These are phyloP conservation scores for Drosophila lutescens DNA, from an alignment of 2,888 invertebrate genomes.

Conservation along the genomic window DNA sequence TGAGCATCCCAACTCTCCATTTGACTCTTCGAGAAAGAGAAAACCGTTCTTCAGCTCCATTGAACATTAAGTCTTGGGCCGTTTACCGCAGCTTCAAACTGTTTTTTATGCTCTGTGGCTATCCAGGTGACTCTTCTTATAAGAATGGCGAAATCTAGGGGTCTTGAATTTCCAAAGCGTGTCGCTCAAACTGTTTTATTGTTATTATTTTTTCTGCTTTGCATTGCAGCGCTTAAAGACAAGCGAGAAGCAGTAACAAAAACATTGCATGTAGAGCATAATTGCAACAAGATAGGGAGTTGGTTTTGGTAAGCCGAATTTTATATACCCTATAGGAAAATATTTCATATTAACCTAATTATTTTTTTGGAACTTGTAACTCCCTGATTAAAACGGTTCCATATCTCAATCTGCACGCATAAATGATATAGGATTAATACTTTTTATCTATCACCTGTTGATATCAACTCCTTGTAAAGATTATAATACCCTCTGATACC, in stretches of 20 bases:
- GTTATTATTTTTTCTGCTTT: constrained; percentile 8
- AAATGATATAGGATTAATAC: no score
- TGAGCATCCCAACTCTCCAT: background rate
- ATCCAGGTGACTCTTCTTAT: constrained; percentile 53
- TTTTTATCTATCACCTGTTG: background rate
- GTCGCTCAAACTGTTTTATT: constrained; percentile 36
- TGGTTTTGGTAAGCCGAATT: background rate
- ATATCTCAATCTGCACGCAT: no score
- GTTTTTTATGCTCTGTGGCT: constrained; percentile 51
- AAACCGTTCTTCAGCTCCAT: constrained; percentile 3
- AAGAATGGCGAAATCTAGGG: constrained; percentile 40
- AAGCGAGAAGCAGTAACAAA: constrained; percentile 21
- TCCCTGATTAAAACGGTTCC: no score
- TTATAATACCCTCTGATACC: background rate
- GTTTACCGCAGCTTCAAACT: constrained; percentile 1
- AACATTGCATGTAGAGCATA: constrained; percentile 61
- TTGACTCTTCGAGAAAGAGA: background rate
- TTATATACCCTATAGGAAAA: background rate
- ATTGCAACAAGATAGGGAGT: constrained; percentile 20
- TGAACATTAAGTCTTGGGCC: constrained; percentile 2
- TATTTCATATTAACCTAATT: no score
- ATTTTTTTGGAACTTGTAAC: no score
- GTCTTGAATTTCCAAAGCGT: constrained; percentile 55
- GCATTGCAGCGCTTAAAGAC: constrained; percentile 16
- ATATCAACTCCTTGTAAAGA: background rate